Base-by-base conservation (phyloP, 2,797 vertebrate species). In the Paratrypauchen microcephalus region DNA sequence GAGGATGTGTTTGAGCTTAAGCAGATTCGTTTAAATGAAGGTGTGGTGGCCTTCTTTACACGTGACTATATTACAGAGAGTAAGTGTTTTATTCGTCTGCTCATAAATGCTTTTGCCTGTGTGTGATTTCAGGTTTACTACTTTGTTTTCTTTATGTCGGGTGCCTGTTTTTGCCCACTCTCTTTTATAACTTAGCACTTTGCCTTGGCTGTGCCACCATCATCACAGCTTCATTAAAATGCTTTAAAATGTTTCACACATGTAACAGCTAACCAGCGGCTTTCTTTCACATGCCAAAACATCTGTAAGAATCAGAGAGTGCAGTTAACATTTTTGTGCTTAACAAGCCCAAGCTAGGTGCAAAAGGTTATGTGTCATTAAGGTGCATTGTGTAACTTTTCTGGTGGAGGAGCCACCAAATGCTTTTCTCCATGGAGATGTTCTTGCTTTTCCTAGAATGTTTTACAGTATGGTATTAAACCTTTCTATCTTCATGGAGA, bases 61-160 rank as follows among this genome's bases (percentile, higher is more conserved):
- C 76, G 66, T 85, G 78, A 77, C 68, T 84, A 66, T 57, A 85
- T 86, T 84, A 73, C 69, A 63, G 52, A 63, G 76, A 67, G 70
- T 67, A 41, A 5, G 54, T 48, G 73, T 74, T 81, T 73, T 60
- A 83, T 80, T 78, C 64, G 67, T 8, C 18, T 67, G 60, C 69
- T 66, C 65, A 60, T 72, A 68, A 48, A 61, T 21, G n/a, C 67
- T 28, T 19, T 1, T 24, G 39, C 65, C 71, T 79, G 64, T 47
- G 59, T 69, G 55, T 72, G 78, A 77, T 80, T 74, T 78, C 18
- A 69, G 21, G n/a, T 86, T 84, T 78, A 79, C 69, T 68, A 50
- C 65, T 68, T 80, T 79, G 41, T 69, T 75, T 69, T 56, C 41
- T 74, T 30, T 76, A 65, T 62, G 50, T 19, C 16, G 2, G 11